phyloP scores from a whole-genome alignment of 2,113 vertebrate species.

The Rhodinocichla rosea region DNA sequence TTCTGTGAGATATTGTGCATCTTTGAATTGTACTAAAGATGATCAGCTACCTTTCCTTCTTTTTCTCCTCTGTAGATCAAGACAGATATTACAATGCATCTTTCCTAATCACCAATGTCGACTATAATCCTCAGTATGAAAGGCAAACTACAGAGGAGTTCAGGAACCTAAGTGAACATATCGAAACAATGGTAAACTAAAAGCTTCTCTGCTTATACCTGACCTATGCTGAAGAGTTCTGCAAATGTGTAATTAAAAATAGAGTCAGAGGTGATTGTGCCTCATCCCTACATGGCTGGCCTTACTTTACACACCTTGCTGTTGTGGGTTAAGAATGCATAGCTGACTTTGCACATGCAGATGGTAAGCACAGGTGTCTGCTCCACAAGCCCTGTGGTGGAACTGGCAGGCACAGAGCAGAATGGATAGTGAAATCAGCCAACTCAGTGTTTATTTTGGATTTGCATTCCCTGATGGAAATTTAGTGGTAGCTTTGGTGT shows the following conservation, averaged over 20 bases:
- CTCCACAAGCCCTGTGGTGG: background rate
- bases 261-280: background rate
- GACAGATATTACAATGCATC: constrained; percentile 63
- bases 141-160: constrained; percentile 63
- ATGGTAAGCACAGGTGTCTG: background rate
- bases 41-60: background rate
- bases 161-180: constrained; percentile 45
- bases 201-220: background rate
- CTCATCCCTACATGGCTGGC: background rate
- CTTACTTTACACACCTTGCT: background rate
- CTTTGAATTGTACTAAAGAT: background rate
- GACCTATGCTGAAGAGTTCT: background rate
- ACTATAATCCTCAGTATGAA: constrained; percentile 44
- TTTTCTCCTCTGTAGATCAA: constrained; percentile 55
- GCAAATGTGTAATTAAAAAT: background rate
- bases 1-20: background rate
- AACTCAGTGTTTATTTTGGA: background rate
- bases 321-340: background rate
- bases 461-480: background rate
- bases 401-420: background rate
- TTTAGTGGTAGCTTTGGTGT: background rate
- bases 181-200: constrained; percentile 65
- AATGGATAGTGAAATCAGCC: background rate
- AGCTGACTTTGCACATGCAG: background rate
- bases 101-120: constrained; percentile 58